Conservation (phyloP, 2,113 vertebrate genomes). For the Gambusia affinis region DNA sequence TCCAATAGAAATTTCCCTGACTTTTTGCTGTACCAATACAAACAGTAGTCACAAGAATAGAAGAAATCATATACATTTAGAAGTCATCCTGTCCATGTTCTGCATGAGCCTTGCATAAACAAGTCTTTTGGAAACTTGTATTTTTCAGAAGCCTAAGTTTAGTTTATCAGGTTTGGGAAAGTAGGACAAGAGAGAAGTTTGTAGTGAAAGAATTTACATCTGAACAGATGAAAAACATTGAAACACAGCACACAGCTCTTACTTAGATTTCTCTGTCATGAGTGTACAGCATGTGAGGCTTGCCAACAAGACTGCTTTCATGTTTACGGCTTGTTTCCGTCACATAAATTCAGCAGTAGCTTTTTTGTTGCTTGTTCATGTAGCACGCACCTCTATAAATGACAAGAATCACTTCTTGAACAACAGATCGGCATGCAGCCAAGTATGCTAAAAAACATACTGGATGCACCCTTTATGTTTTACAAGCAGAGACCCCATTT, state of each 20-base stretch:
- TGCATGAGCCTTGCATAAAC: background rate
- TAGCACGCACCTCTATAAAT: constrained; percentile 9
- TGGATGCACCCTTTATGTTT: background rate
- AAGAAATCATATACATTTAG: constrained; percentile 8
- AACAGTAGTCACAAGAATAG: background rate
- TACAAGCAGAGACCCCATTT: background rate
- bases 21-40: background rate
- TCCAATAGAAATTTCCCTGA: background rate
- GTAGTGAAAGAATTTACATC: background rate
- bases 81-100: background rate
- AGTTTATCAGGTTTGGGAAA: background rate
- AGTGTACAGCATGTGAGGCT: background rate
- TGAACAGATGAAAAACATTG: background rate
- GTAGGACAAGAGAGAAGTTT: constrained; percentile 1
- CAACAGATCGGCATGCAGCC: background rate
- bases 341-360: background rate
- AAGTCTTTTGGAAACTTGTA: background rate
- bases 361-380: background rate
- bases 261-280: background rate
- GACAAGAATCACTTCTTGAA: constrained; percentile 13
- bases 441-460: too few relatives aligned
- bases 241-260: background rate
- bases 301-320: background rate
- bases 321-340: background rate
- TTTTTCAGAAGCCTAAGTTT: background rate